Percentiles rank a stretch among this genome's conserved stretches.
Conservation (phyloP, 2,797 vertebrate species). For the Hemibagrus guttatus region DNA sequence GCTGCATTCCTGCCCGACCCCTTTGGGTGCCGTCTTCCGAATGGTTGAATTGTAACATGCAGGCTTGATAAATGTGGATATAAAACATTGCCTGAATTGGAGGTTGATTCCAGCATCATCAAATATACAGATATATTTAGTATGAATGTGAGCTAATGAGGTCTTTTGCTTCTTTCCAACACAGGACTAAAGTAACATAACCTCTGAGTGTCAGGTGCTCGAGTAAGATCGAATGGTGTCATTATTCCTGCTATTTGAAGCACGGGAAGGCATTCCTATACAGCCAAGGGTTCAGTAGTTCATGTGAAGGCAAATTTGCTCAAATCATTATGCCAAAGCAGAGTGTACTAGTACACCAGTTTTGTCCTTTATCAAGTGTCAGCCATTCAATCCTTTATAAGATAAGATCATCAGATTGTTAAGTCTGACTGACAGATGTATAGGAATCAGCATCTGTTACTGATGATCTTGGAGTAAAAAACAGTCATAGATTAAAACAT, state of each 20-base stretch:
- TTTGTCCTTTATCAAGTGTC: slow-evolving; percentile 23
- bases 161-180: slow-evolving; percentile 20
- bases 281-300: background rate
- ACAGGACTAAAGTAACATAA: slow-evolving; percentile 34
- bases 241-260: slow-evolving; percentile 39
- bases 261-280: background rate
- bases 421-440: slow-evolving; percentile 1
- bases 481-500: background rate
- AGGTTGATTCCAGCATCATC: slow-evolving; percentile 34
- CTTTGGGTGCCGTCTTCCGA: slow-evolving; percentile 32
- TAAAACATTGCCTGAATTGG: slow-evolving; percentile 32
- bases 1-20: slow-evolving; percentile 18
- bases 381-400: slow-evolving; percentile 10
- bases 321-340: slow-evolving; percentile 5
- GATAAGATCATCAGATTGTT: slow-evolving; percentile 29
- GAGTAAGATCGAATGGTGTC: slow-evolving; percentile 39
- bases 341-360: background rate
- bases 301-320: slow-evolving; percentile 3
- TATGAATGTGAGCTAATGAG: slow-evolving; percentile 46
- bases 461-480: background rate
- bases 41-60: slow-evolving; percentile 39
- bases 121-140: slow-evolving; percentile 39
- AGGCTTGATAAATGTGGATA: slow-evolving; percentile 31
- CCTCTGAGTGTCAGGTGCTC: slow-evolving; percentile 41
- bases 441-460: slow-evolving; percentile 22